Conservation (phyloP, 2,888 invertebrate genomes). For the Ariolimax columbianus region DNA sequence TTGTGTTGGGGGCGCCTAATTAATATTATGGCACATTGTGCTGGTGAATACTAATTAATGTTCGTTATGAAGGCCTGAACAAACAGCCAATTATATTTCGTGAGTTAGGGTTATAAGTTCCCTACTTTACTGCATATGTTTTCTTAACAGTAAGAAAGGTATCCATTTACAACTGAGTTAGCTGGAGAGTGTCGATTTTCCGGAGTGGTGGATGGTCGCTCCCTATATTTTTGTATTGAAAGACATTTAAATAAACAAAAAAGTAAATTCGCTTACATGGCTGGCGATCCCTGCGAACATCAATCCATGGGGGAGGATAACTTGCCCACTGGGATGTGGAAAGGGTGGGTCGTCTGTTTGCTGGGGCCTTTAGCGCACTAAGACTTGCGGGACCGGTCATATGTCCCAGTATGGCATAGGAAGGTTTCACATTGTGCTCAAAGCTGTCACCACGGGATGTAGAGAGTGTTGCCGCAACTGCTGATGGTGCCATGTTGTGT, state of each 20-base stretch:
- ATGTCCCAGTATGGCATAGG: slow-evolving; percentile 28
- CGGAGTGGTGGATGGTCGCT: too few species aligned
- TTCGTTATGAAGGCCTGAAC: too few species aligned
- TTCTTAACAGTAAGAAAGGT: too few species aligned
- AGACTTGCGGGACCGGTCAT: slow-evolving; percentile 8
- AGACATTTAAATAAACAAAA: not conserved
- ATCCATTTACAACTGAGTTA: too few species aligned
- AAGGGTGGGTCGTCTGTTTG: slow-evolving; percentile 67
- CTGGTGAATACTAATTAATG: too few species aligned
- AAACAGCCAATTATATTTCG: too few species aligned
- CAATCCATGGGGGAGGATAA: slow-evolving; percentile 73
- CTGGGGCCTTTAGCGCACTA: slow-evolving; percentile 66
- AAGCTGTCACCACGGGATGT: slow-evolving; percentile 15
- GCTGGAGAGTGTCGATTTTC: too few species aligned
- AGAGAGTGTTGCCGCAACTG: not conserved
- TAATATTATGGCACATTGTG: too few species aligned
- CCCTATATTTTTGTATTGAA: not conserved
- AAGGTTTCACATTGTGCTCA: slow-evolving; percentile 18
- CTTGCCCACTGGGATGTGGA: slow-evolving; percentile 62
- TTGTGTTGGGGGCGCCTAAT: too few species aligned
- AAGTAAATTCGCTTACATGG: slow-evolving; percentile 66
- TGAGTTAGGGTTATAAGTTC: too few species aligned
- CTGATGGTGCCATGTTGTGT: slow-evolving; percentile 16
- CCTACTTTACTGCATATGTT: too few species aligned
- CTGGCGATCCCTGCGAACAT: slow-evolving; percentile 73